Percentiles rank a stretch among this genome's conserved stretches.
Conservation (phyloP, 53 echinoderm and acorn worm genomes). For the Echinometra lucunter region DNA sequence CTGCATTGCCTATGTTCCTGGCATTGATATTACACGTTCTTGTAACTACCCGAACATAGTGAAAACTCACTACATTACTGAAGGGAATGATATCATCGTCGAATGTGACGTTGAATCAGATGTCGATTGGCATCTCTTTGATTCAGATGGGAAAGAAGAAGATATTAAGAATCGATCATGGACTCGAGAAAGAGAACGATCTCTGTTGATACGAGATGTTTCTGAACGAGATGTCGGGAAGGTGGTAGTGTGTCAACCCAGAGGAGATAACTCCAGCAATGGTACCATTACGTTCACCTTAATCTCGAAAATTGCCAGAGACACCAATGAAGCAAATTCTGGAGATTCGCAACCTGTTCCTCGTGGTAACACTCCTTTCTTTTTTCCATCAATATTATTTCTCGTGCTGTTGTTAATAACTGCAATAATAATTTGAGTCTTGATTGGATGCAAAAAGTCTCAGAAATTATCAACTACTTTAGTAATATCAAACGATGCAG, state of each 20-base stretch:
- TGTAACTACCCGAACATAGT: background rate
- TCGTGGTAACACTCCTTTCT: background rate
- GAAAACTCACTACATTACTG: background rate
- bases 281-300: background rate
- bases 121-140: background rate
- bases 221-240: background rate
- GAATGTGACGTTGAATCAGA: background rate
- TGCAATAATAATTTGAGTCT: background rate
- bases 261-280: background rate
- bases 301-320: background rate
- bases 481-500: background rate
- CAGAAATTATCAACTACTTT: background rate
- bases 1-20: background rate
- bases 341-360: background rate
- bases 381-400: background rate
- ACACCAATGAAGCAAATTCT: background rate
- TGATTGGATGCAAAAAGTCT: background rate
- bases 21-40: background rate
- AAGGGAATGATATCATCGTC: constrained; percentile 23
- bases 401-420: background rate
- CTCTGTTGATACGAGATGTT: background rate
- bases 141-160: background rate
- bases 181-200: background rate
- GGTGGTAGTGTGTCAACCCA: background rate
- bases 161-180: background rate